phyloP scores from a whole-genome alignment of 2,797 vertebrate species.

The Pteropus rufus region DNA sequence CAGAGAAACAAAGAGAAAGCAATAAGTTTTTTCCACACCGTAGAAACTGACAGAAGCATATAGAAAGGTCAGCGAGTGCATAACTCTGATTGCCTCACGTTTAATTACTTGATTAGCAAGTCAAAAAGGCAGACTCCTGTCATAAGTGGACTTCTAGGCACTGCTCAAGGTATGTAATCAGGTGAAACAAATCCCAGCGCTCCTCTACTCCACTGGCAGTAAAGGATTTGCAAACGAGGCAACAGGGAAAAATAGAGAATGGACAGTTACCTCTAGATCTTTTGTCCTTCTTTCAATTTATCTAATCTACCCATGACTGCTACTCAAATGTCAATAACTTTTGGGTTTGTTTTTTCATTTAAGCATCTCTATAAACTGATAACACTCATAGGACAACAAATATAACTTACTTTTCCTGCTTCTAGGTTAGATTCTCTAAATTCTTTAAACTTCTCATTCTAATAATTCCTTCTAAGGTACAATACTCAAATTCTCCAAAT shows the following conservation, averaged over 20 bases:
- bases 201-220: neutral
- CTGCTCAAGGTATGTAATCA: neutral
- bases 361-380: neutral
- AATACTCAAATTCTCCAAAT: slow-evolving; percentile 25
- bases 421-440: neutral
- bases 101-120: neutral
- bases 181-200: neutral
- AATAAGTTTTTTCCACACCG: neutral
- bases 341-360: slow-evolving; percentile 7
- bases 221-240: neutral
- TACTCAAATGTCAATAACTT: neutral
- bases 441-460: neutral
- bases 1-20: slow-evolving; percentile 27
- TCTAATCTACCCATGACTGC: neutral
- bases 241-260: neutral
- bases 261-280: neutral
- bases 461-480: neutral
- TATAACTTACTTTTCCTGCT: slow-evolving; percentile 12
- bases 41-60: neutral
- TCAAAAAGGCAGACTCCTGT: neutral
- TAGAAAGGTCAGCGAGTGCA: neutral
- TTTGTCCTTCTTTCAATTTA: neutral
- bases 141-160: neutral
- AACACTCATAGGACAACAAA: neutral
- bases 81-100: neutral